Percentiles rank a stretch among this genome's conserved stretches.
Conservation (phyloP, 2,113 vertebrate genomes). For the Butastur rufipennis region DNA sequence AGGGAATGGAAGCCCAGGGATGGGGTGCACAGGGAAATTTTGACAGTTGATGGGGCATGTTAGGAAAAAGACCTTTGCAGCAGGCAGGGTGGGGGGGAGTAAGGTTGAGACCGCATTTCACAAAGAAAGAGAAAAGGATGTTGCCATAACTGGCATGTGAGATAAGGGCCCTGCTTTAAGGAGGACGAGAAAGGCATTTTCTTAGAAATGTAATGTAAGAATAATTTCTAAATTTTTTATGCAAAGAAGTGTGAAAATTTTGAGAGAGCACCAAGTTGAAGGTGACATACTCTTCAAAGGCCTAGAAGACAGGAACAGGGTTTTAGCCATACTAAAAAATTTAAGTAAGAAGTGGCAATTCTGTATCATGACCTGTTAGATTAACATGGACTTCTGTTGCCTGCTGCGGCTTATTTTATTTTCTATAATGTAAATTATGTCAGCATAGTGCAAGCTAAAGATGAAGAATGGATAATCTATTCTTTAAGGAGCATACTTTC, state of each 20-base stretch:
- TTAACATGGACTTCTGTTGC: neutral
- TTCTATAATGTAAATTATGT: neutral
- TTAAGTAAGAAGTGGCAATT: neutral
- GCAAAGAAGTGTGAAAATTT: neutral
- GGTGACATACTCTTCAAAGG: neutral
- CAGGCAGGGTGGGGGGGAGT: accelerated
- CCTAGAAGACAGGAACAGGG: neutral
- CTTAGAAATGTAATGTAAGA: neutral
- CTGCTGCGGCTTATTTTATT: neutral
- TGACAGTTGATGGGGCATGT: accelerated
- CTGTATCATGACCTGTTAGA: neutral
- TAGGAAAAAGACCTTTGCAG: neutral
- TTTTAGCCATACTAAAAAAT: neutral
- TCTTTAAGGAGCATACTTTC: neutral
- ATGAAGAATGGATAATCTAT: neutral
- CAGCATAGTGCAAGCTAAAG: neutral
- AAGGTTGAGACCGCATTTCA: neutral
- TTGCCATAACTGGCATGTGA: neutral
- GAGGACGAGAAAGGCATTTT: neutral
- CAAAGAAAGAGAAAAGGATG: neutral
- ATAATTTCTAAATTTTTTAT: neutral
- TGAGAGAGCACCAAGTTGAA: neutral
- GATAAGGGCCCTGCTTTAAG: neutral
- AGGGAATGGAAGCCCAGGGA: neutral
- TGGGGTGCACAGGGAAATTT: neutral